Conservation (phyloP, 1,140 invertebrate species). For the Chelonus insularis region DNA sequence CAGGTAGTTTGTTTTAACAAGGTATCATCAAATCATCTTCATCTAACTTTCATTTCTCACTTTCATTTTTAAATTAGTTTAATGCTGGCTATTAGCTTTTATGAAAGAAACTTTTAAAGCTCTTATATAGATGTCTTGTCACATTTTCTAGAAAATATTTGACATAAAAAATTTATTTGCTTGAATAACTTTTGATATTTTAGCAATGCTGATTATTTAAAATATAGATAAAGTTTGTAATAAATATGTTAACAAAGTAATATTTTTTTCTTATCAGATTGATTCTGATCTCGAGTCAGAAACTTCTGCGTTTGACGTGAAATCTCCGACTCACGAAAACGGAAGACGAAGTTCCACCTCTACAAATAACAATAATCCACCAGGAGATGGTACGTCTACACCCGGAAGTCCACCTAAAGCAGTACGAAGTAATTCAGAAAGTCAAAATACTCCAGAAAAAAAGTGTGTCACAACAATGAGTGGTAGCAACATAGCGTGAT, state of each 20-base stretch:
- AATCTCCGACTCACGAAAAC: constrained; percentile 60
- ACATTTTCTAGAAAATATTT: too few species aligned
- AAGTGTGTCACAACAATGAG: constrained; percentile 69
- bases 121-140: too few species aligned
- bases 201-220: too few species aligned
- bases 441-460: constrained; percentile 62
- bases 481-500: constrained; percentile 71
- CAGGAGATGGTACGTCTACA: constrained; percentile 47
- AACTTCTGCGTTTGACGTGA: constrained; percentile 64
- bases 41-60: neutral
- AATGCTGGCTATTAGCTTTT: too few species aligned
- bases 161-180: too few species aligned
- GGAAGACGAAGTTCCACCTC: constrained; percentile 64
- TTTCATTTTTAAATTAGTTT: neutral
- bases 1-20: constrained; percentile 61
- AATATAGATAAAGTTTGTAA: too few species aligned
- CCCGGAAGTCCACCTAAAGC: constrained; percentile 61
- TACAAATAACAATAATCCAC: constrained; percentile 64
- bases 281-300: constrained; percentile 68
- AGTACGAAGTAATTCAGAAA: constrained; percentile 63
- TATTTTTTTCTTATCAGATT: constrained; percentile 51
- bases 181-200: too few species aligned
- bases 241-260: neutral
- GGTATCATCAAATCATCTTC: constrained; percentile 42
- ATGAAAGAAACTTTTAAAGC: too few species aligned